Evolutionary conservation across 1,140 invertebrate genomes (phyloP).

Genomic region (Cepaea nemoralis): DNA sequence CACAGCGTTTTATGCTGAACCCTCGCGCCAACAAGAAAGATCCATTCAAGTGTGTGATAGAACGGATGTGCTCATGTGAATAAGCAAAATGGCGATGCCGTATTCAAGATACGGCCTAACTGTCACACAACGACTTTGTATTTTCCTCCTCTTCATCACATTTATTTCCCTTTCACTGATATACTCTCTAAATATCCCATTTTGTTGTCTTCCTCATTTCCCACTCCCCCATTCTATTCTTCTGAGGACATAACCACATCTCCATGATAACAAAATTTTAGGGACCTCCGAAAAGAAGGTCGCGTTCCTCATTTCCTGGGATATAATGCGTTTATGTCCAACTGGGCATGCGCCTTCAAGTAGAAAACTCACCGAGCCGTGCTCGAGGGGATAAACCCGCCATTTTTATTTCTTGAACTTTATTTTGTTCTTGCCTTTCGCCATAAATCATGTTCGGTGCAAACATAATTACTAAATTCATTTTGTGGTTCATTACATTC

Average conservation of each 20-base stretch:
- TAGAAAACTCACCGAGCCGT: background rate
- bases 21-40: too few species aligned
- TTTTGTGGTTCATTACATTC: conserved; percentile 26
- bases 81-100: too few species aligned
- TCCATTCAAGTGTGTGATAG: too few species aligned
- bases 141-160: too few species aligned
- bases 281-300: conserved; percentile 26
- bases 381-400: background rate
- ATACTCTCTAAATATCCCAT: too few species aligned
- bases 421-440: conserved; percentile 1
- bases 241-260: background rate
- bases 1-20: too few species aligned
- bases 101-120: too few species aligned
- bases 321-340: conserved; percentile 14
- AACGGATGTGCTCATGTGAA: too few species aligned
- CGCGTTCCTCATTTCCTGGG: conserved; percentile 1
- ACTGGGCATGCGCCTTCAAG: background rate
- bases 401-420: background rate
- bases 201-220: too few species aligned
- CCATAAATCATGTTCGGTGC: conserved; percentile 21
- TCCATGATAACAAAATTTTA: conserved; percentile 12
- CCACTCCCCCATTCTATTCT: too few species aligned
- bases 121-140: too few species aligned
- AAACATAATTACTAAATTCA: conserved; percentile 19
- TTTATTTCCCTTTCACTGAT: too few species aligned